phyloP scores from a whole-genome alignment of 2,797 vertebrate genomes.

The Spondyliosoma cantharus region DNA sequence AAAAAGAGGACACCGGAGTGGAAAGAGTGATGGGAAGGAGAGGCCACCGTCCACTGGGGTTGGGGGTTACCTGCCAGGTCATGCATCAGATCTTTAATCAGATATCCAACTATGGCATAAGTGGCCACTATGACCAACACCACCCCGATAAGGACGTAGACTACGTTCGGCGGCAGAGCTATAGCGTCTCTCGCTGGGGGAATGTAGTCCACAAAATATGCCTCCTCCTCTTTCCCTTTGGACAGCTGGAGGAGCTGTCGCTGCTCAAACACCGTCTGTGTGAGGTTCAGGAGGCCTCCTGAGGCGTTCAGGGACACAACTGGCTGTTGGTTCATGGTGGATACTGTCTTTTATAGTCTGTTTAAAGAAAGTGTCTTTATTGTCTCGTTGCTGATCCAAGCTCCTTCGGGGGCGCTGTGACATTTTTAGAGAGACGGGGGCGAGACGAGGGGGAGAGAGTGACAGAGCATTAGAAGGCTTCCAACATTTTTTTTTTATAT shows the following conservation, averaged over 20 bases:
- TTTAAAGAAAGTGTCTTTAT: constrained; percentile 31
- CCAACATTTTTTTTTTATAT: neutral
- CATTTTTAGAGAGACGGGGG: constrained; percentile 48
- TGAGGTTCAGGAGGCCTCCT: constrained; percentile 54
- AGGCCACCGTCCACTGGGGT: constrained; percentile 18
- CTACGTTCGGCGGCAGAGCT: constrained; percentile 83
- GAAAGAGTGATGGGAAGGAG: constrained; percentile 16
- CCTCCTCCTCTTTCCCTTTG: constrained; percentile 57
- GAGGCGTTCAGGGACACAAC: constrained; percentile 49
- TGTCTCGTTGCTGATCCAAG: constrained; percentile 27
- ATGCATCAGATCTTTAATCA: constrained; percentile 91
- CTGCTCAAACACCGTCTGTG: constrained; percentile 56
- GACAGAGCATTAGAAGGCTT: constrained; percentile 38
- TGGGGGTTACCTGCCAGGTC: constrained; percentile 90
- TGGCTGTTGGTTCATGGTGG: constrained; percentile 55
- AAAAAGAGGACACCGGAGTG: constrained; percentile 24
- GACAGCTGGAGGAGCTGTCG: constrained; percentile 72
- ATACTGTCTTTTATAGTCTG: constrained; percentile 39
- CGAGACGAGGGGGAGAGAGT: constrained; percentile 39
- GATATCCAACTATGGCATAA: constrained; percentile 93
- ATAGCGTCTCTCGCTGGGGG: constrained; percentile 88
- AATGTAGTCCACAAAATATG: constrained; percentile 86
- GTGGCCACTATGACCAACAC: constrained; percentile 87
- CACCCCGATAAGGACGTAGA: constrained; percentile 87
- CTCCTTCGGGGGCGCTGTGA: constrained; percentile 47